Percentiles rank a stretch among this genome's conserved stretches.
Conservation (phyloP, 2,113 vertebrate species). For the Rhipidura dahli region DNA sequence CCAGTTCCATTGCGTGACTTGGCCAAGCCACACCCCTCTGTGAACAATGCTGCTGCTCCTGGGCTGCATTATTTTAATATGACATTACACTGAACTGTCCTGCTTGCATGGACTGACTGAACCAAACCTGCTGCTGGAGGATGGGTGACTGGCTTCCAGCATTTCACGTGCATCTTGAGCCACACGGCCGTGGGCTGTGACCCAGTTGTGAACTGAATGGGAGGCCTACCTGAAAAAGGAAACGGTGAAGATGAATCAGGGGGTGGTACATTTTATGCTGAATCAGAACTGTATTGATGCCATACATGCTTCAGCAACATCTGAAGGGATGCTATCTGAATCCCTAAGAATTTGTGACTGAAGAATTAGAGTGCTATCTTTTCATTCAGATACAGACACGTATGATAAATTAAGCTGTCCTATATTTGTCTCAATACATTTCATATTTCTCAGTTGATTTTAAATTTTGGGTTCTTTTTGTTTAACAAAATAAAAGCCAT, state of each 20-base stretch:
- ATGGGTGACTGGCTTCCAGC: neutral
- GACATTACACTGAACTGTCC: neutral
- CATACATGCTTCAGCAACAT: neutral
- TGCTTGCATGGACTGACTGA: neutral
- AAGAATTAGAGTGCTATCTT: neutral
- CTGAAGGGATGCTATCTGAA: neutral
- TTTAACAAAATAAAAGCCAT: neutral
- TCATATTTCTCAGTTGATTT: neutral
- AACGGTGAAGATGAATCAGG: neutral
- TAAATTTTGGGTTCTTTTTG: neutral
- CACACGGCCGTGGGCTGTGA: neutral
- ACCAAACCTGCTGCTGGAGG: neutral
- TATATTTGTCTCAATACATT: neutral
- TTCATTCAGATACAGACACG: neutral
- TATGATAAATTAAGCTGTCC: neutral
- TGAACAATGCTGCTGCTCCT: constrained; percentile 29
- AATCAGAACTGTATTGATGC: neutral
- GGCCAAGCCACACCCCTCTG: neutral
- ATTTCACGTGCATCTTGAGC: neutral
- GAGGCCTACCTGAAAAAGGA: neutral
- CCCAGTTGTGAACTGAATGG: neutral
- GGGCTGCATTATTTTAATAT: neutral
- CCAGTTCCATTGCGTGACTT: neutral
- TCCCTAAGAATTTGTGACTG: neutral
- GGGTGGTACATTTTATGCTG: constrained; percentile 10